Conservation (phyloP, 2,888 invertebrate species). For the Drosophila fungiperda region DNA sequence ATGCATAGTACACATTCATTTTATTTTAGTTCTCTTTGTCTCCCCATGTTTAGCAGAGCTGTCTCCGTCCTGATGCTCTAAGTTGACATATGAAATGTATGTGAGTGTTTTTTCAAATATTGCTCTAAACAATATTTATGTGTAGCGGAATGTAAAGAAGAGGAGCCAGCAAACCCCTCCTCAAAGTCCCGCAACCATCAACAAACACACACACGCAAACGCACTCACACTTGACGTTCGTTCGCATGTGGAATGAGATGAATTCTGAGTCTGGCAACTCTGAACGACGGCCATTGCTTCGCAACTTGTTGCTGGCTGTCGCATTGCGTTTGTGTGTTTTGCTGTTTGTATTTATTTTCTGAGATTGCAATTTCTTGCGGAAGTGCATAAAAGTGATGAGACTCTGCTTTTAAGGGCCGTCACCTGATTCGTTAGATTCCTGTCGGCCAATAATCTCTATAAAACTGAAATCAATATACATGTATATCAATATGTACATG, state of each 20-base stretch:
- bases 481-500: not conserved
- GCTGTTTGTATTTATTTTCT: constrained; percentile 45
- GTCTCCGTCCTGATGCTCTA: constrained; percentile 33
- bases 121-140: constrained; percentile 57
- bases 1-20: constrained; percentile 70
- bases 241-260: constrained; percentile 48
- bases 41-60: constrained; percentile 34
- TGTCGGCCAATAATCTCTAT: constrained; percentile 11
- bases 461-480: constrained; percentile 7
- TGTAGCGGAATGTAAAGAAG: constrained; percentile 41
- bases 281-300: constrained; percentile 75
- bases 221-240: constrained; percentile 44
- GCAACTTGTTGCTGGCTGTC: constrained; percentile 75
- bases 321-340: constrained; percentile 54
- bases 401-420: constrained; percentile 9
- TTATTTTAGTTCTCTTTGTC: constrained; percentile 59
- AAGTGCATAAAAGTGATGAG: constrained; percentile 22
- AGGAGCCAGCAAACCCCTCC: constrained; percentile 15
- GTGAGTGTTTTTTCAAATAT: constrained; percentile 36
- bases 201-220: constrained; percentile 21
- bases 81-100: constrained; percentile 40
- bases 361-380: constrained; percentile 39
- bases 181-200: constrained; percentile 16
- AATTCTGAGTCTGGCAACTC: constrained; percentile 72
- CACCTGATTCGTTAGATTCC: constrained; percentile 8